Evolutionary conservation across 2,797 vertebrate genomes (phyloP), one percentile per base, ranked within the genome.

Genomic region (Anableps anableps): DNA sequence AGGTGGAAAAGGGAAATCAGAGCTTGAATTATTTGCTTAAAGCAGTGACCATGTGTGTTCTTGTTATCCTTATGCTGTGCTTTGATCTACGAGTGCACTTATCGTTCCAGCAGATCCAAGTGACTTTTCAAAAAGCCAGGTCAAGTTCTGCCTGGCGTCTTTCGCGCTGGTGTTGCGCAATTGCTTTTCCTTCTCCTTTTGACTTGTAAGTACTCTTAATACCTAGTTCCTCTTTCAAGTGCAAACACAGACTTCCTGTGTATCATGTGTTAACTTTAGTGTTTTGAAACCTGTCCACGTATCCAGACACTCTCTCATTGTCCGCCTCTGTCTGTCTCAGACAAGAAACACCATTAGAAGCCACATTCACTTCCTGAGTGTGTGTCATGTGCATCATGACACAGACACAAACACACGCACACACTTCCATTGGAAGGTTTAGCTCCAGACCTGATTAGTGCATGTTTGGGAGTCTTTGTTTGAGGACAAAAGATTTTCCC

Each of bases 401-500:
- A 75, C 68, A 71, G 41, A 79, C 55, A 64, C 60, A 83, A 10
- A 60, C 66, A 47, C 71, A 73, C 60, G 77, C 66, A 68, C 60
- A 51, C 73, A 78, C 47, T 66, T 66, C 58, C 38, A 13, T 66
- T 87, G 36, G 83, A 83, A 76, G 79, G 66, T 82, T 78, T 6
- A 79, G 73, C 82, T 79, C 76, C 83, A 88, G 80, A 87, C 83
- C 87, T 79, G 81, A 91, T 88, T 87, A 83, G 77, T 80, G 84
- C 83, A 82, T 50, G 80, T 83, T 70, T 81, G 88, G 47, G 85
- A 87, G 80, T 83, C 86, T 92, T 93, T 93, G 91, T 94, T 87
- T 87, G 76, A 77, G 84, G 88, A 94, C 92, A 94, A 93, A 94
- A 88, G 87, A 86, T 90, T 91, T 91, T 80, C 86, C 86, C 60